A percentile compares a stretch with the other conserved stretches of the same genome.
Evolutionary conservation across 2,113 vertebrate species (phyloP).

Genomic region (Protobothrops flavoviridis): DNA sequence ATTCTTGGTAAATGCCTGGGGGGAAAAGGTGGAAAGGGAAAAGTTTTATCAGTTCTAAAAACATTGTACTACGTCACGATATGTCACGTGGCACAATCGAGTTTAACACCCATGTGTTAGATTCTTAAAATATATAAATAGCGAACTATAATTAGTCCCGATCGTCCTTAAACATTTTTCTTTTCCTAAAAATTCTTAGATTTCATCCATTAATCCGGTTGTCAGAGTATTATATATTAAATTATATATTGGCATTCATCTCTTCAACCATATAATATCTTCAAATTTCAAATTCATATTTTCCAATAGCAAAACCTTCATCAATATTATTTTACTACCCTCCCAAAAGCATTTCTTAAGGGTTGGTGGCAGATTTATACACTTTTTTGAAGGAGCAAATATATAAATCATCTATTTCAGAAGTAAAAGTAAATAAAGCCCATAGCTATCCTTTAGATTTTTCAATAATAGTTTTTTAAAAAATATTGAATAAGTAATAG

Average conservation of each 20-base stretch:
- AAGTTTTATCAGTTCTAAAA: neutral
- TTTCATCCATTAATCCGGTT: neutral
- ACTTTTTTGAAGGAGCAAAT: neutral
- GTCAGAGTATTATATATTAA: neutral
- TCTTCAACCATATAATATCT: neutral
- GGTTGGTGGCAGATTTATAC: neutral
- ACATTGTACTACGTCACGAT: no score
- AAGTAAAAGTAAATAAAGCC: neutral
- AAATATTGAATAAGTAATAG: neutral
- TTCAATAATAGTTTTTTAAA: neutral
- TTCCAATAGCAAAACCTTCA: neutral
- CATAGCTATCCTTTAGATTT: neutral
- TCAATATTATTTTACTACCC: neutral
- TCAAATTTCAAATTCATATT: neutral
- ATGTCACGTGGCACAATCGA: no score
- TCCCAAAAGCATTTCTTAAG: neutral
- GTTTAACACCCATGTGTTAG: no score
- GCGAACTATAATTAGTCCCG: neutral
- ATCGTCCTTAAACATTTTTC: neutral
- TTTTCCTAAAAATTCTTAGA: neutral
- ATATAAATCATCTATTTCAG: neutral
- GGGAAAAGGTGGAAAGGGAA: neutral
- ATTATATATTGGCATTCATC: neutral
- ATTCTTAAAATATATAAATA: neutral
- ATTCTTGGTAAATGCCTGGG: neutral